phyloP scores from a whole-genome alignment of 2,113 vertebrate species.

The Limnothrissa miodon region DNA sequence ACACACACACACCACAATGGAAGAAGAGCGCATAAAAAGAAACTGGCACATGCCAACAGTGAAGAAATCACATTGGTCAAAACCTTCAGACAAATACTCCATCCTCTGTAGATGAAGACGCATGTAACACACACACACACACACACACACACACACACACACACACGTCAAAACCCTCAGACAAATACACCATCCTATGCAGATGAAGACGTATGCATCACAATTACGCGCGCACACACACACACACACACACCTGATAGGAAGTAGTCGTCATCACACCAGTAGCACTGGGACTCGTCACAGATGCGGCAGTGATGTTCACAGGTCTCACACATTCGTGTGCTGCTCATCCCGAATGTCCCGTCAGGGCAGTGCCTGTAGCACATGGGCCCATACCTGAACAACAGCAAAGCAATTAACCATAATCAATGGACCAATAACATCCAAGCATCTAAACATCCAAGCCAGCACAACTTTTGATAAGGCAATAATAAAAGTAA shows the following conservation, averaged over 20 bases:
- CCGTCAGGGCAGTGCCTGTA: slow-evolving; percentile 79
- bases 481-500: too few relatives aligned
- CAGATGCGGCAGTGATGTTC: slow-evolving; percentile 74
- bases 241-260: slow-evolving; percentile 69
- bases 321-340: slow-evolving; percentile 71
- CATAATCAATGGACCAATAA: not conserved
- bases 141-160: slow-evolving; percentile 55
- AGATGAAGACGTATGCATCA: too few relatives aligned
- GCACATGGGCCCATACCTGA: slow-evolving; percentile 77
- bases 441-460: not conserved
- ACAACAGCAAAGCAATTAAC: slow-evolving; percentile 10
- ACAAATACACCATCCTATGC: too few relatives aligned
- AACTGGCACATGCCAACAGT: too few relatives aligned
- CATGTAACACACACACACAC: not conserved
- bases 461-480: not conserved
- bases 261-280: slow-evolving; percentile 79
- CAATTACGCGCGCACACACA: too few relatives aligned
- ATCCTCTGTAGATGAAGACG: too few relatives aligned
- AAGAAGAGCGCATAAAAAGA: not conserved
- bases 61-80: too few relatives aligned
- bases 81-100: too few relatives aligned
- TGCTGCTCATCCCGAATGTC: slow-evolving; percentile 67
- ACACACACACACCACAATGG: not conserved
- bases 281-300: slow-evolving; percentile 75
- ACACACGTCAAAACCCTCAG: slow-evolving; percentile 55